A percentile compares a stretch with the other conserved stretches of the same genome.
Conservation (phyloP, 2,113 vertebrate species). For the Herpailurus yagouaroundi region DNA sequence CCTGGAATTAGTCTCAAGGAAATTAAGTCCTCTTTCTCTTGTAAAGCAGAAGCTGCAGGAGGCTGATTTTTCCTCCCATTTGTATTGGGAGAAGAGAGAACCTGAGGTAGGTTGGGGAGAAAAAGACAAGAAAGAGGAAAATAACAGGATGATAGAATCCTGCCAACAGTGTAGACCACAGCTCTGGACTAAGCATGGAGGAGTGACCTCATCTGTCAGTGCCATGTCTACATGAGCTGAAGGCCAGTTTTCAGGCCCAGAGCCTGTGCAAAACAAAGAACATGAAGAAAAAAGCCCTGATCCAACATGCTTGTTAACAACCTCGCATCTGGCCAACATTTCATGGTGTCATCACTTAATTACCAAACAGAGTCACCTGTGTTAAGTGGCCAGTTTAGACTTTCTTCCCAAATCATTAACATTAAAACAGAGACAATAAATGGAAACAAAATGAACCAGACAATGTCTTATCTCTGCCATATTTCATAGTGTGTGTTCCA, state of each 20-base stretch:
- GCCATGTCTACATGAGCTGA: background rate
- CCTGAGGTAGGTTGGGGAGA: no score
- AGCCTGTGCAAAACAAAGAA: background rate
- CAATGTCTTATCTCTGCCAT: background rate
- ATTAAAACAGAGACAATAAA: background rate
- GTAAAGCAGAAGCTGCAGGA: conserved; percentile 38
- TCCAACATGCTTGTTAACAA: background rate
- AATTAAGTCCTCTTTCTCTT: conserved; percentile 66
- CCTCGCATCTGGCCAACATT: background rate
- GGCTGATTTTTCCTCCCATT: conserved; percentile 33
- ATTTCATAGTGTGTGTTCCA: background rate
- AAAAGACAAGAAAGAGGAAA: background rate
- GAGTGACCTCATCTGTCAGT: background rate
- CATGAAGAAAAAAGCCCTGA: background rate
- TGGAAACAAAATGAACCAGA: background rate
- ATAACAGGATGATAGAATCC: background rate
- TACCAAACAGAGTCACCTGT: conserved; percentile 23
- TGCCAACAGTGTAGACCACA: background rate
- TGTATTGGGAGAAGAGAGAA: background rate
- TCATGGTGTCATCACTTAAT: background rate
- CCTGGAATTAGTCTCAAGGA: conserved; percentile 45
- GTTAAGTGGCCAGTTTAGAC: background rate
- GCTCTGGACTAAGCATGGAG: background rate
- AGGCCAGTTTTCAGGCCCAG: background rate
- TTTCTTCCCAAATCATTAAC: conserved; percentile 33